Percentiles rank a stretch among this genome's conserved stretches.
Evolutionary conservation across 2,797 vertebrate species (phyloP).

Genomic region (Alectoris magna): DNA sequence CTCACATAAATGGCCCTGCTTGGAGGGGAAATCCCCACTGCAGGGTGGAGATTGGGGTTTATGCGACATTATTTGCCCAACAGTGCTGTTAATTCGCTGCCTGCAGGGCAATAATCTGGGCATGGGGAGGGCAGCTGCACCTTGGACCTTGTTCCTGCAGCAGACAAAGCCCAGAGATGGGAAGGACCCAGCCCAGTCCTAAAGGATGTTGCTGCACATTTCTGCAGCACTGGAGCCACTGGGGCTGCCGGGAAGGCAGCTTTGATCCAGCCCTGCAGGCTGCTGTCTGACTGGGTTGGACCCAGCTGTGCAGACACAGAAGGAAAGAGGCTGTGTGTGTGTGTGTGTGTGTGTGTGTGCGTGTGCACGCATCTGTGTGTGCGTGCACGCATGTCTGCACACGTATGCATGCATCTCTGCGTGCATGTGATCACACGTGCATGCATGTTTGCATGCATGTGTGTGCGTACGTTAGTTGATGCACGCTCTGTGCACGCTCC

Average conservation of each 20-base stretch:
- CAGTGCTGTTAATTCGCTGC: not conserved
- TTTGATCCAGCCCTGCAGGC: not conserved
- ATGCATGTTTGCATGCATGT: accelerated
- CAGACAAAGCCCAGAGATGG: not conserved
- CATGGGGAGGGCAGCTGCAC: accelerated
- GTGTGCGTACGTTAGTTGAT: not conserved
- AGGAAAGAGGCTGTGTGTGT: not conserved
- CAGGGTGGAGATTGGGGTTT: accelerated
- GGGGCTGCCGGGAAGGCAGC: not conserved
- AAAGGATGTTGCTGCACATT: accelerated
- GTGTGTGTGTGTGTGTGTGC: no score
- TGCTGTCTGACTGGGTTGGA: not conserved
- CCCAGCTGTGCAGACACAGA: not conserved
- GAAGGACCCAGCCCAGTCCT: not conserved
- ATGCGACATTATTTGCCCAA: accelerated
- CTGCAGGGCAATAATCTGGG: accelerated
- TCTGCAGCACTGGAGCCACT: accelerated
- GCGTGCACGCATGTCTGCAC: no score
- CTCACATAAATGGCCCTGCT: not conserved
- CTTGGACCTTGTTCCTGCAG: not conserved
- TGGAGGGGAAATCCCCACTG: not conserved
- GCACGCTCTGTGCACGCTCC: accelerated
- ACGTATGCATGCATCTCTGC: not conserved
- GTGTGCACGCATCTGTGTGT: not conserved
- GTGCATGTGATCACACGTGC: accelerated